These are phyloP conservation scores for Brachymystax lenok DNA, from an alignment of 2,797 vertebrate species.

Conservation along the genomic window DNA sequence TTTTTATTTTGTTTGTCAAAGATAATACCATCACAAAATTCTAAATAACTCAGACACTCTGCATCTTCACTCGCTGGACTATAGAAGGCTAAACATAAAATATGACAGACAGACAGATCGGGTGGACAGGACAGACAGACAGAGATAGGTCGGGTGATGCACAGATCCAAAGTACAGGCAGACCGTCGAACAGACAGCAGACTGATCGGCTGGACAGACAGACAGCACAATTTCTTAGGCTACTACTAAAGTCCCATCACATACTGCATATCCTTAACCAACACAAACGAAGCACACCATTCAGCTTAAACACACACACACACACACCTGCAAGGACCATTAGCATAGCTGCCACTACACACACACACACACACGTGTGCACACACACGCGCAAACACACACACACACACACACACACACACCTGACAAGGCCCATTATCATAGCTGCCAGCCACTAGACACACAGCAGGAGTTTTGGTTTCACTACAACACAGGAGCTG, in stretches of 20 bases:
- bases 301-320: not conserved
- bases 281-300: not conserved
- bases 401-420: constrained; percentile 10
- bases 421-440: not conserved
- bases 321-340: not conserved
- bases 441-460: constrained; percentile 1
- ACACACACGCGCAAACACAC: constrained; percentile 1
- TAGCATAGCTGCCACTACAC: not conserved
- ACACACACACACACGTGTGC: not conserved
- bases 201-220: not conserved
- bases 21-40: not conserved
- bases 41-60: not conserved
- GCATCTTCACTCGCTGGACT: not conserved
- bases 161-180: not conserved
- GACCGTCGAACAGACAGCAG: not conserved
- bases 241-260: not conserved
- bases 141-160: constrained; percentile 5
- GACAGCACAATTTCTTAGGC: not conserved
- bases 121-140: not conserved
- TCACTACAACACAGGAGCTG: not conserved
- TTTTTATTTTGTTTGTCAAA: not conserved
- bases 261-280: not conserved
- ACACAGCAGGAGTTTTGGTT: not conserved
- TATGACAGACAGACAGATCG: not conserved
- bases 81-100: not conserved